Conservation (phyloP, 2,888 invertebrate species). For the Anaspis maculata region DNA sequence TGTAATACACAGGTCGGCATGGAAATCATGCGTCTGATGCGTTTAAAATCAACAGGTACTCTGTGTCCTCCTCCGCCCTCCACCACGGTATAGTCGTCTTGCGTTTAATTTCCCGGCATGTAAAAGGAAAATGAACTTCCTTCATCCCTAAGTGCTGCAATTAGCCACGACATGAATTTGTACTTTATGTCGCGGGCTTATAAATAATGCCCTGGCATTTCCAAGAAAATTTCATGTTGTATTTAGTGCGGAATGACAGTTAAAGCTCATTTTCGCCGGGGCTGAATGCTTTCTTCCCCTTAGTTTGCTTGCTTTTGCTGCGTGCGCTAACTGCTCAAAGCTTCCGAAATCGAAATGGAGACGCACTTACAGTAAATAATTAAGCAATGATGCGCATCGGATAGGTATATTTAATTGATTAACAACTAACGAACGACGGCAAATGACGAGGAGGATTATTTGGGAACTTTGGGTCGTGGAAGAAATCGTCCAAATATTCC, state of each 20-base stretch:
- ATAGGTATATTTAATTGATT: no score
- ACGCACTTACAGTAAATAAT: no score
- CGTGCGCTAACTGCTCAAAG: no score
- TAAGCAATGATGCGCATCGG: no score
- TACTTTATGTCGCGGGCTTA: conserved; percentile 16
- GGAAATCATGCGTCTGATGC: conserved; percentile 7
- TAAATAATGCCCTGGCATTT: conserved; percentile 16
- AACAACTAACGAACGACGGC: no score
- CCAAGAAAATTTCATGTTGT: conserved; percentile 14
- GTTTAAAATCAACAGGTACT: conserved; percentile 13
- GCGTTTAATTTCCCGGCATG: conserved; percentile 14
- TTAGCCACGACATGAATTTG: conserved; percentile 16
- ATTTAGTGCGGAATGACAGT: conserved; percentile 12
- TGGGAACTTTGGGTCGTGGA: no score
- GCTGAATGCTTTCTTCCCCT: conserved; percentile 10
- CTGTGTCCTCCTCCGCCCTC: no score
- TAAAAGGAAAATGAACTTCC: conserved; percentile 16
- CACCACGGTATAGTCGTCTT: conserved; percentile 2
- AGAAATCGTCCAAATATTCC: no score
- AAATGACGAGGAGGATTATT: no score
- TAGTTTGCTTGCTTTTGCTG: no score
- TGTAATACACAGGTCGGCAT: no score
- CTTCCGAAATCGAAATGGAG: no score
- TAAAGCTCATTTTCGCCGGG: conserved; percentile 12
- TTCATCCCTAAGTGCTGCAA: conserved; percentile 16